These are phyloP conservation scores for Pocillopora damicornis DNA, from an alignment of 64 coral and sea anemone species.

Conservation along the genomic window DNA sequence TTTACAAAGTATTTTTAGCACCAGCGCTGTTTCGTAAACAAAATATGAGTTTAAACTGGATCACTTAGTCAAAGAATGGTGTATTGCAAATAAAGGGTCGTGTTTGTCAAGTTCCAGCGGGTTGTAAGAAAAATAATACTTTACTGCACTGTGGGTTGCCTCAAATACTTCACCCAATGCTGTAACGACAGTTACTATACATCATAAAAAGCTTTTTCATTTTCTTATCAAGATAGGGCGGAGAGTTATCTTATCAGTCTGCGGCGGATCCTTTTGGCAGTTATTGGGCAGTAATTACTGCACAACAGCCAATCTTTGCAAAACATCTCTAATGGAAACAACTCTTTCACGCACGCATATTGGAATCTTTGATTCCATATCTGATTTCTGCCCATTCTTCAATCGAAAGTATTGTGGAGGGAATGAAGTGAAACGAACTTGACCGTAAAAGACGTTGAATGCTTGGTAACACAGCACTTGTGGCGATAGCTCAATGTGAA, in stretches of 20 bases:
- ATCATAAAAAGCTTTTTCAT: background rate
- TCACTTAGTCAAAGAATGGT: constrained; percentile 12
- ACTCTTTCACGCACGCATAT: background rate
- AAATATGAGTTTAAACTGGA: background rate
- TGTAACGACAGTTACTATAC: background rate
- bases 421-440: background rate
- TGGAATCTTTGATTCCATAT: background rate
- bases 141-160: background rate
- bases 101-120: constrained; percentile 6
- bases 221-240: background rate
- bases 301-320: background rate
- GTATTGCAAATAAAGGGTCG: constrained; percentile 22
- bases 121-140: background rate
- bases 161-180: constrained; percentile 2
- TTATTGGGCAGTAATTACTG: constrained; percentile 2
- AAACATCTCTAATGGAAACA: background rate
- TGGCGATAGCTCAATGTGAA: background rate
- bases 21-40: background rate
- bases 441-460: background rate
- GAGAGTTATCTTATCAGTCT: constrained; percentile 2
- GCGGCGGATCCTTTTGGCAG: background rate
- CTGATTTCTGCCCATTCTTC: background rate
- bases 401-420: background rate
- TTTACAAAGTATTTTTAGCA: background rate
- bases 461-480: background rate